Evolutionary conservation across 64 coral and sea anemone genomes (phyloP), one percentile per base, ranked within the genome.

Genomic region (Hydrozoanthus tunicans): DNA sequence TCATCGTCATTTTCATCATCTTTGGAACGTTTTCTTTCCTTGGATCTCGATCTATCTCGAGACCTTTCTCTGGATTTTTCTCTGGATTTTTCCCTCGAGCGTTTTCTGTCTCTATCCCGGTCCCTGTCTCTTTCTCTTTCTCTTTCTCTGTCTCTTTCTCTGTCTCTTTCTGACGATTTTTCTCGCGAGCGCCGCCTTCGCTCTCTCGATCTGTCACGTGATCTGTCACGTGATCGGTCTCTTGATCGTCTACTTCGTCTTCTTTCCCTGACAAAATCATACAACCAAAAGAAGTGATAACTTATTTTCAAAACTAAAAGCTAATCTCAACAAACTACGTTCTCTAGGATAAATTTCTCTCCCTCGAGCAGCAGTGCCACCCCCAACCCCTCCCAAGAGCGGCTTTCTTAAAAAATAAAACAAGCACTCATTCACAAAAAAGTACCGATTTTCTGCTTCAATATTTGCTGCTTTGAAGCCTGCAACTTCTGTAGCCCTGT

Each of bases 191-290:
- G 80, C 74, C 93, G 26, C 51, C 23, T 85, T 25, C 89, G 77
- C 3, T 94, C 92, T 11, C 83, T 94, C 12, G 93, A 92, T 64
- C 63, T 94, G 25, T 94, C 96, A 4, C 54, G 85, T 70, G 96
- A 94, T 71, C 71, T 90, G 4, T 91, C 91, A 55, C 81, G 79
- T 67, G 71, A 62, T 10, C 79, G 54, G 64, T 69, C 90, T 62
- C 89, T 93, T 56, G 89, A 93, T 66, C 94, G 92, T 3, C 93
- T 70, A 79, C 85, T 72, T 92, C 72, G 90, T 75, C 90, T 76
- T 58, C 91, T 92, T 43, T 95, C 94, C 85, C 94, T 95, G 20
- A 69, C 32, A 43, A 43, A 43, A 43, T 43, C 32, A 43, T 43
- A 43, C 32, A 43, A 43, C 32, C 32, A 43, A 43, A 20, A 20